Conservation (phyloP, 2,113 vertebrate genomes). For the Strix uralensis region DNA sequence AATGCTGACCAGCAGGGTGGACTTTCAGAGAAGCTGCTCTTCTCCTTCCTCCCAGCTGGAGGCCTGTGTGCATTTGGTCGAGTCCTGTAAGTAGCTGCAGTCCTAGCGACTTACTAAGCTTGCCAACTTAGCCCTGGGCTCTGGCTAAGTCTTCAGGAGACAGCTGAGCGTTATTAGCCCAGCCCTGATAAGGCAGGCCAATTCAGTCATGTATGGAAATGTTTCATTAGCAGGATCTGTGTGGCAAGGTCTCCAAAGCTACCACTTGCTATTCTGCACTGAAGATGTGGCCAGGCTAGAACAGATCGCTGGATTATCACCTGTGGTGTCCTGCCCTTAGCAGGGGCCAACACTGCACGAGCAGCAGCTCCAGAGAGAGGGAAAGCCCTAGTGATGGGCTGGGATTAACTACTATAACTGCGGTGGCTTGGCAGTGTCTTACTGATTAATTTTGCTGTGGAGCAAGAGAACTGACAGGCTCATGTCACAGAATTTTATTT, state of each 20-base stretch:
- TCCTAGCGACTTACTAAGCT: background rate
- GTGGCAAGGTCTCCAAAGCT: background rate
- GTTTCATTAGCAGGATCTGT: background rate
- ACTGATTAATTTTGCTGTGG: background rate
- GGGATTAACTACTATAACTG: background rate
- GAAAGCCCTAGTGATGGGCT: background rate
- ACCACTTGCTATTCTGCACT: background rate
- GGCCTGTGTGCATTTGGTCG: background rate
- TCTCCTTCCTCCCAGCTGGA: background rate
- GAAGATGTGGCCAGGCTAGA: background rate
- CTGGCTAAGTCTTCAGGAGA: background rate
- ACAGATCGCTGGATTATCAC: background rate
- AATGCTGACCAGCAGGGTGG: background rate
- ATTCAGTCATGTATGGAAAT: fast-evolving
- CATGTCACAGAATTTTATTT: background rate
- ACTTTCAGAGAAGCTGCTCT: background rate
- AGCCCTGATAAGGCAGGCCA: background rate
- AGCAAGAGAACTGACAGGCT: background rate
- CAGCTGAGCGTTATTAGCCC: background rate
- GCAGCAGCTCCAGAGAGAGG: background rate
- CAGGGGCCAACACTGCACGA: background rate
- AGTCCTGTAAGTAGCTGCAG: background rate
- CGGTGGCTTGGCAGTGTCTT: background rate
- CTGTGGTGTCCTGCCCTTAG: background rate
- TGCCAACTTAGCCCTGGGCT: constrained; percentile 7